Conservation (phyloP, 2,113 vertebrate species). For the Alexandromys fortis region DNA sequence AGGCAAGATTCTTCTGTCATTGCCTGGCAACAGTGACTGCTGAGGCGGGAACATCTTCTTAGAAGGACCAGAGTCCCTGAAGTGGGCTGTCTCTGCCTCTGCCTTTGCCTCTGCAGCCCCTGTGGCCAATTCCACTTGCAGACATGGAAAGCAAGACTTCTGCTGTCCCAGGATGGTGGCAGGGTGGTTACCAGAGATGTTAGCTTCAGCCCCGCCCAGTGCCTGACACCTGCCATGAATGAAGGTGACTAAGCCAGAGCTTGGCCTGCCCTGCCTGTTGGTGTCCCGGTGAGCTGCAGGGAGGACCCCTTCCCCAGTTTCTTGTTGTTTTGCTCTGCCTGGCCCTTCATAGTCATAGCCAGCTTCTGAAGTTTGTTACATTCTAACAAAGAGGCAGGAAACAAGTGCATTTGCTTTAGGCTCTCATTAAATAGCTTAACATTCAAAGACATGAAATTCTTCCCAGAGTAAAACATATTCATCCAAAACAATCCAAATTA, state of each 20-base stretch:
- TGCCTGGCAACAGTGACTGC: fast-evolving
- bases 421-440: neutral
- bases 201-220: neutral
- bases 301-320: fast-evolving
- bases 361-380: neutral
- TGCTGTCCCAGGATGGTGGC: neutral
- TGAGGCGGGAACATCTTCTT: neutral
- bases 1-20: no score
- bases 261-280: neutral
- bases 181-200: neutral
- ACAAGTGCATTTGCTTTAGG: neutral
- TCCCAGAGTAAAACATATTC: neutral
- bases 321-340: neutral
- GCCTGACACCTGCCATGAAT: fast-evolving
- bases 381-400: neutral
- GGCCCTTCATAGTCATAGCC: neutral
- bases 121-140: neutral
- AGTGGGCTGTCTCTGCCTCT: neutral
- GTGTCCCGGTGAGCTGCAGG: fast-evolving
- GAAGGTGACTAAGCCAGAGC: neutral
- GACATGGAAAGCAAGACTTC: neutral
- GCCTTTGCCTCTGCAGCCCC: neutral
- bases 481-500: neutral
- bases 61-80: neutral
- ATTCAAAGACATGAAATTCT: constrained; percentile 7